Evolutionary conservation across 1,140 invertebrate species (phyloP), one percentile per base, ranked within the genome.

Genomic region (Dinothrombium tinctorium): DNA sequence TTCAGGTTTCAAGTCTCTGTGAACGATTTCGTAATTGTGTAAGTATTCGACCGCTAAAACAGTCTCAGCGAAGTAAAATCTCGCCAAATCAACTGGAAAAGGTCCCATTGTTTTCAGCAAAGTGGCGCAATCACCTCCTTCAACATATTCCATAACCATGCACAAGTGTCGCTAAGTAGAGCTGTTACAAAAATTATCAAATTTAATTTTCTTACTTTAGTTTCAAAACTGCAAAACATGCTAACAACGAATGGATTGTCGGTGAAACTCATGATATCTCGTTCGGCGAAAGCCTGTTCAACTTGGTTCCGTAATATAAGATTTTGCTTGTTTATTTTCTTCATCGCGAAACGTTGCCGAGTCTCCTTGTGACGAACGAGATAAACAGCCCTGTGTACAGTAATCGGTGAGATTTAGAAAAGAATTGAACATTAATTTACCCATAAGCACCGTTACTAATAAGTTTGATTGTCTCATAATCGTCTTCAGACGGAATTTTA

Each of bases 151-250:
- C 80, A 99, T 87, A 12, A 98, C 86, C 55, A 99, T 69, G 58
- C 92, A 99, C 14, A 99, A 65, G 62, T 98, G 84, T 74, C 84
- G 72, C 74, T 80, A 51, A 23, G 8, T 7, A 35, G n/a, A 35
- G 12, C 6, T 8, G 17, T 7, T 7, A 35, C 6, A 19, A 35
- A 15, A 15, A 33, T 23, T 24, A 21, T 41, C n/a, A 31, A 43
- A 32, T 17, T 17, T 2, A 38, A 20, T 20, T 17, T 40, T 44
- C 49, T 51, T 56, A 72, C 70, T 59, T 76, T 76, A 6, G 90
- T 98, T 65, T 99, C 92, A 63, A 99, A 98, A 54, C 82, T 94
- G 59, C 92, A 96, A 58, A 89, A 94, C 82, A 99, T 94, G 26
- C 74, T 79, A 37, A 95, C 92, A 49, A 98, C 92, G 66, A 98